Base-by-base conservation (phyloP, 2,113 vertebrate genomes). In the Psilopogon haemacephalus region DNA sequence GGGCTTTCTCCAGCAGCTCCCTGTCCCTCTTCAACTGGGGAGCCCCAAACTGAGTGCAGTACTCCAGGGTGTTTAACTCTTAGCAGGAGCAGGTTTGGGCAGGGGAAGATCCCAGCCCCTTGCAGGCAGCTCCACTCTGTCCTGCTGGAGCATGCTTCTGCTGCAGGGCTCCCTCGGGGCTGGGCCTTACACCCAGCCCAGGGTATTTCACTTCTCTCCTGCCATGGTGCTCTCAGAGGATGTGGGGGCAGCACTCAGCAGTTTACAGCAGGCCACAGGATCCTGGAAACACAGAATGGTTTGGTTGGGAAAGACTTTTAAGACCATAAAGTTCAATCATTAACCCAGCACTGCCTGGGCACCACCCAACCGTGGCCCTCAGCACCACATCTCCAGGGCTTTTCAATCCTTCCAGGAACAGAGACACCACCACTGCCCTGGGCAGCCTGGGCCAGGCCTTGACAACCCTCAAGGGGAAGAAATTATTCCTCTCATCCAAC, bases 211-310 rank as follows among this genome's bases (percentile, higher is more conserved):
- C 8, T 52, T n/a, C 50, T 65, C 42, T 11, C 4, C 23, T 0
- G 3, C 9, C 15, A 13, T 6, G 23, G 38, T 27, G 64, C 27
- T 28, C 4, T 2, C 1, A 2, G 2, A 44, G 35, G 42, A 8
- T 0, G 1, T 14, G 40, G 38, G 17, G 27, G 0, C 5, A 54
- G 28, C 1, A 2, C 64, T 59, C 18, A 6, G 40, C 33, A 4
- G 35, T 12, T 70, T 7, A 23, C 42, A n/a, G 58, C 52, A 32
- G 84, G 16, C 27, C 0, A 1, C 35, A 37, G 37, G 28, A n/a
- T 38, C 26, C 18, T 58, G 27, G 10, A 38, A 40, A 18, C 62
- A 30, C 26, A 38, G 33, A 37, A 62, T 37, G 26, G 35, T 40
- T 28, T 20, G 11, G 17, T 40, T 40, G 37, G 37, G 19, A 20